Evolutionary conservation across 2,113 vertebrate species (phyloP), one percentile per base, ranked within the genome.

Genomic region (Albula goreensis): DNA sequence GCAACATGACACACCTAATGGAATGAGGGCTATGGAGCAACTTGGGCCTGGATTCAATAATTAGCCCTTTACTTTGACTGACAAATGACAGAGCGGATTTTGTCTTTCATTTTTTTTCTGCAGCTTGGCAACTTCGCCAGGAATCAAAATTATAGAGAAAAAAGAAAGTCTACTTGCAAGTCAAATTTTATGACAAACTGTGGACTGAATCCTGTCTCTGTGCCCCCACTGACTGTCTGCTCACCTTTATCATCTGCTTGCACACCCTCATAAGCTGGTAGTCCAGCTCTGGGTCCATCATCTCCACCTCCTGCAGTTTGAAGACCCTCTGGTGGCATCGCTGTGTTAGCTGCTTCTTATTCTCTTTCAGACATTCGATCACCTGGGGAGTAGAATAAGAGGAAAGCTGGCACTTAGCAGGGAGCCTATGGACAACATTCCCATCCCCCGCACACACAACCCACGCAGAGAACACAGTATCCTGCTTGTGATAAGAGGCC

Each of bases 171-270:
- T 41, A 41, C 31, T 41, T 41, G 31, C 31, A 41, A 41, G 31
- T 41, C 31, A 41, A 41, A 41, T 41, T 41, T 41, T 41, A 41
- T 41, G 31, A 41, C 31, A 41, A 0, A 41, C 31, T 41, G 31
- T 41, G 31, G 31, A 41, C 31, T 41, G 31, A 41, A 41, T 41
- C 31, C 31, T 41, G 31, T 41, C 31, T 41, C 31, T 41, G 31
- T 41, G 31, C 31, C 31, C 31, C 31, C 31, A 52, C 63, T 22
- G n/a, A 70, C 13, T 41, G 3, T 86, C 4, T 85, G 91, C 87
- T 82, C 57, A 97, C 98, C 97, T 98, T 96, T 89, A 99, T 99
- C 98, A 99, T 99, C 92, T 98, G 97, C 89, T 99, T 99, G 93
- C 98, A 99, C 89, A 99, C 97, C 82, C 96, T 96, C 98, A 99